Evolutionary conservation across 2,797 vertebrate genomes (phyloP).

Genomic region (Pseudocheirus occidentalis): DNA sequence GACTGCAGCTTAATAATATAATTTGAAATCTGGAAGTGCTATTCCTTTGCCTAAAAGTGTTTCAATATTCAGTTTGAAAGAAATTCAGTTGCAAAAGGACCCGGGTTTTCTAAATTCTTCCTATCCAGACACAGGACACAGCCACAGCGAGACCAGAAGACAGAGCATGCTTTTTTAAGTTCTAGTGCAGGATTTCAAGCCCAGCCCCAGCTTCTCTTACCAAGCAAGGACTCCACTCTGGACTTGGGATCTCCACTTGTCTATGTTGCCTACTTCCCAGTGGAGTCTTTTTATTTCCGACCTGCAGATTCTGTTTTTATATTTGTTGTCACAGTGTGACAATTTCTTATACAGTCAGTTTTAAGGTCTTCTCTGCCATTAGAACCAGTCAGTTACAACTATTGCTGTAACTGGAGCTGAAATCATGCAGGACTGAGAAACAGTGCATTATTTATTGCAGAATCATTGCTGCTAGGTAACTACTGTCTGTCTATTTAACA

Average conservation of each 20-base stretch:
- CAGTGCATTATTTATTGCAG: constrained; percentile 97
- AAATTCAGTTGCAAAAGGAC: constrained; percentile 98
- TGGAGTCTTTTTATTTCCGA: constrained; percentile 89
- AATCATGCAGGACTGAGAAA: constrained; percentile 90
- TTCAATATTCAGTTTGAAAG: constrained; percentile 99
- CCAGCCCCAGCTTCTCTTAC: constrained; percentile 80
- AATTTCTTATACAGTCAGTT: constrained; percentile 90
- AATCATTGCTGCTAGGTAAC: constrained; percentile 99
- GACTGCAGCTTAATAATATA: too few relatives aligned
- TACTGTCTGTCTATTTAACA: constrained; percentile 99
- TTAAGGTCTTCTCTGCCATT: constrained; percentile 90
- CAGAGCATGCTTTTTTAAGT: constrained; percentile 99
- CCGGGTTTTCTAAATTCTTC: constrained; percentile 98
- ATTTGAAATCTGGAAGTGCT: too few relatives aligned
- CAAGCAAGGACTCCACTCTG: constrained; percentile 85
- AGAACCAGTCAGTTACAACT: constrained; percentile 91
- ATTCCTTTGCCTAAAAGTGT: constrained; percentile 93
- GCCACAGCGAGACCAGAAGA: constrained; percentile 97
- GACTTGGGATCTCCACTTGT: constrained; percentile 87
- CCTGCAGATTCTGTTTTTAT: constrained; percentile 89
- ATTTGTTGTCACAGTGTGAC: constrained; percentile 92
- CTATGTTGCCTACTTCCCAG: constrained; percentile 87
- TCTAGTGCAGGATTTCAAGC: constrained; percentile 80
- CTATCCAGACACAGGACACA: constrained; percentile 95
- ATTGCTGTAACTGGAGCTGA: constrained; percentile 89